Percentiles rank a stretch among this genome's conserved stretches.
Conservation (phyloP, 2,113 vertebrate genomes). For the Anseranas semipalmata region DNA sequence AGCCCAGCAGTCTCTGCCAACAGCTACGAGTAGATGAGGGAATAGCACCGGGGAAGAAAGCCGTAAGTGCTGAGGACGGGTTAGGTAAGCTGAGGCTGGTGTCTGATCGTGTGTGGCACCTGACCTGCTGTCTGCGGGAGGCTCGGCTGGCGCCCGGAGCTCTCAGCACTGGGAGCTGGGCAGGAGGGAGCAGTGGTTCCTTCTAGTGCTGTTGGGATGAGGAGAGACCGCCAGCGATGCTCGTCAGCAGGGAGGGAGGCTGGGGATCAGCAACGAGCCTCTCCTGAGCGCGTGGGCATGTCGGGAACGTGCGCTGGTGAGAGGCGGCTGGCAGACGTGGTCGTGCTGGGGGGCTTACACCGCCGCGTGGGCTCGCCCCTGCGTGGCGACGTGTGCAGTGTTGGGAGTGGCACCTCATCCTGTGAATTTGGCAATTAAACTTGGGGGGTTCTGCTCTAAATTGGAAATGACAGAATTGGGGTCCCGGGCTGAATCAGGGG, state of each 20-base stretch:
- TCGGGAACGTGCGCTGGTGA: accelerated
- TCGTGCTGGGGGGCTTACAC: neutral
- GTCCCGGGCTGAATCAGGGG: neutral
- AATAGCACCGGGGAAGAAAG: neutral
- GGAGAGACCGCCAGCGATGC: neutral
- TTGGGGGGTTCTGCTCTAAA: neutral
- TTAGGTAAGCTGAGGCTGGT: no score
- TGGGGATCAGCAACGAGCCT: neutral
- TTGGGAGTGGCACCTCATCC: neutral
- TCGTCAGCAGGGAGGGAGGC: neutral
- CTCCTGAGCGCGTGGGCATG: accelerated
- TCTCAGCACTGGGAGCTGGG: neutral
- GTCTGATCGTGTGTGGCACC: neutral
- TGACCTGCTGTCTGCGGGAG: accelerated
- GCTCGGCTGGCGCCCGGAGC: neutral
- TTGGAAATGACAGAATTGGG: neutral
- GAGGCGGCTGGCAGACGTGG: accelerated
- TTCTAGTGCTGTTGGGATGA: neutral
- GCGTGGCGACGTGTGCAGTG: accelerated
- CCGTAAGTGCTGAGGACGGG: no score
- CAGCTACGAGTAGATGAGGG: neutral
- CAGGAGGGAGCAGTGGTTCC: neutral
- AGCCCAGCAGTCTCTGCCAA: neutral
- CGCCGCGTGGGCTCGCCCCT: neutral
- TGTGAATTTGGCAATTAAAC: neutral